Evolutionary conservation across 2,797 vertebrate genomes (phyloP).

Genomic region (Paguma larvata): DNA sequence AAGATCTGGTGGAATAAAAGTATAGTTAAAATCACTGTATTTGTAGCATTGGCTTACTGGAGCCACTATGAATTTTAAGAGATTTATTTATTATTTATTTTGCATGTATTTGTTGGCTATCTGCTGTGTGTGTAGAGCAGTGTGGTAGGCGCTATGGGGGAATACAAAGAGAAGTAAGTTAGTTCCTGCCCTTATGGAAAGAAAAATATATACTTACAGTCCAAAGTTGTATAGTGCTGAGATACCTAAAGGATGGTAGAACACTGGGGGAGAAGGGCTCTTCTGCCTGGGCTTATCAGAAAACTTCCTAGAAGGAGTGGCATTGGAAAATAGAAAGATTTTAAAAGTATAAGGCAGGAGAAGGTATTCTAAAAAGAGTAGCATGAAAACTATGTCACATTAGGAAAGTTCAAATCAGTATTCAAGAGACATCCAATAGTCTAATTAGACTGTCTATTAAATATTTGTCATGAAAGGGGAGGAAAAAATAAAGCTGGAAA

Average conservation of each 20-base stretch:
- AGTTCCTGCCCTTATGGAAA: not conserved
- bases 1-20: conserved; percentile 26
- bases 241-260: not conserved
- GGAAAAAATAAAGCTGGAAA: conserved; percentile 18
- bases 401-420: not conserved
- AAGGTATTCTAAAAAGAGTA: not conserved
- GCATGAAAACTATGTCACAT: not conserved
- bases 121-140: not conserved
- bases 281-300: not conserved
- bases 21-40: conserved; percentile 59
- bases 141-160: not conserved
- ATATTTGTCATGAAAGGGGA: not conserved
- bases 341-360: not conserved
- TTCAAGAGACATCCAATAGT: not conserved
- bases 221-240: not conserved
- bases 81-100: conserved; percentile 67
- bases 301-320: not conserved
- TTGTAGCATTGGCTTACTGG: conserved; percentile 40
- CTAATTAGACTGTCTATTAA: conserved; percentile 26
- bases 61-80: conserved; percentile 62
- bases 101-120: not conserved
- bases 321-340: conserved; percentile 9
- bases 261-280: not conserved
- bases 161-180: not conserved
- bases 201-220: conserved; percentile 36